These are phyloP conservation scores for Radopholus similis DNA, from an alignment of 1,140 invertebrate species.

Conservation along the genomic window DNA sequence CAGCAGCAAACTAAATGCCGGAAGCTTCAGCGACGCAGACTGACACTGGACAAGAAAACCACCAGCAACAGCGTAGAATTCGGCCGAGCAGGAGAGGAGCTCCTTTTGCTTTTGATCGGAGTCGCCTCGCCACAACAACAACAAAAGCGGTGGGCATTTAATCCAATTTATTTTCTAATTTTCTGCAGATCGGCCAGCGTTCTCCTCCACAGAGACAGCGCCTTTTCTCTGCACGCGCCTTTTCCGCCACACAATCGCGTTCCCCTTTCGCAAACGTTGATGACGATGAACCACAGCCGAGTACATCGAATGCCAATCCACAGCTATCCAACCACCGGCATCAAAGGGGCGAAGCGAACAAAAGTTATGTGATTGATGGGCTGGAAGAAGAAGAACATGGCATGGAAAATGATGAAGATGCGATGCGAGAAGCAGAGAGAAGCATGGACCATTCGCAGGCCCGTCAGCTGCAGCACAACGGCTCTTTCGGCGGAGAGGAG, in stretches of 20 bases:
- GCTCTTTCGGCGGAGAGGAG: background rate
- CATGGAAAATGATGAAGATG: background rate
- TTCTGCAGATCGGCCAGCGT: background rate
- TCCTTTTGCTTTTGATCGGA: no score
- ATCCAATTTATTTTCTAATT: background rate
- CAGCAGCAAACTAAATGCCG: no score
- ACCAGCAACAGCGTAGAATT: no score
- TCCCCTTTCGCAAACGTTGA: background rate
- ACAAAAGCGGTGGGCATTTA: no score
- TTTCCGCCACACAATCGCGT: background rate
- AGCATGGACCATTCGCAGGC: background rate
- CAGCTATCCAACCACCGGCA: background rate
- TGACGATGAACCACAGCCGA: background rate
- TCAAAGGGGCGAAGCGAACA: background rate
- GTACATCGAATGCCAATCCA: background rate
- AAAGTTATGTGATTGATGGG: background rate
- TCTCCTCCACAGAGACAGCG: background rate
- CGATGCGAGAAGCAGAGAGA: background rate
- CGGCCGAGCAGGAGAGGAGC: no score
- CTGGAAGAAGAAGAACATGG: background rate
- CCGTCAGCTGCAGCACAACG: background rate
- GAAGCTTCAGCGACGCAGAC: no score
- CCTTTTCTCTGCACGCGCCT: constrained; percentile 11
- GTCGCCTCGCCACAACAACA: no score
- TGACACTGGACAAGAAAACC: no score